Evolutionary conservation across 1,140 invertebrate species (phyloP).

Genomic region (Vanessa tameamea): DNA sequence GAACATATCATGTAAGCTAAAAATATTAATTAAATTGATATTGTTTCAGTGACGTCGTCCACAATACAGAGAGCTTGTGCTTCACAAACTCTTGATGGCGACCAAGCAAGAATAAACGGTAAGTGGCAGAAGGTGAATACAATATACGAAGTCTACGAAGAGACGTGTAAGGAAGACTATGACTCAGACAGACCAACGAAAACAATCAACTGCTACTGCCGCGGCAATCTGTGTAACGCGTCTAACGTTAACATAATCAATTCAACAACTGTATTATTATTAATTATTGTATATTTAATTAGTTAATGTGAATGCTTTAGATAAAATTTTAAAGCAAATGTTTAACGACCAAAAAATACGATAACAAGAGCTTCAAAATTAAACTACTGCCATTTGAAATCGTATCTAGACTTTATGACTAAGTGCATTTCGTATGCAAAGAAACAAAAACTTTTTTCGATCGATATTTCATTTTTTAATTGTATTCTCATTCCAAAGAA

Average conservation of each 20-base stretch:
- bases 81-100: constrained; percentile 53
- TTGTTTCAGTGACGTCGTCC: constrained; percentile 40
- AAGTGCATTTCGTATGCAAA: too few species aligned
- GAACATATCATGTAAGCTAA: background rate
- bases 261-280: constrained; percentile 14
- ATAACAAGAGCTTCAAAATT: too few species aligned
- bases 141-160: constrained; percentile 58
- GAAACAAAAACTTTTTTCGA: too few species aligned
- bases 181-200: constrained; percentile 50
- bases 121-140: constrained; percentile 53
- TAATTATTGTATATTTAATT: constrained; percentile 8
- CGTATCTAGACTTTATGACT: too few species aligned
- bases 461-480: too few species aligned
- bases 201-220: constrained; percentile 75
- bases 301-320: background rate
- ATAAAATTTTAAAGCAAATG: background rate
- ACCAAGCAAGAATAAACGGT: constrained; percentile 59
- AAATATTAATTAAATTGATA: background rate
- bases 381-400: too few species aligned
- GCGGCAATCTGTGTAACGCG: constrained; percentile 76
- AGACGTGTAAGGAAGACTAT: constrained; percentile 52
- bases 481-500: background rate
- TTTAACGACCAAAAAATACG: background rate
- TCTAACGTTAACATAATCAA: constrained; percentile 12
- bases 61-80: constrained; percentile 58